Percentiles rank a stretch among this genome's conserved stretches.
Evolutionary conservation across 1,140 invertebrate species (phyloP).

Genomic region (Sinella curviseta): DNA sequence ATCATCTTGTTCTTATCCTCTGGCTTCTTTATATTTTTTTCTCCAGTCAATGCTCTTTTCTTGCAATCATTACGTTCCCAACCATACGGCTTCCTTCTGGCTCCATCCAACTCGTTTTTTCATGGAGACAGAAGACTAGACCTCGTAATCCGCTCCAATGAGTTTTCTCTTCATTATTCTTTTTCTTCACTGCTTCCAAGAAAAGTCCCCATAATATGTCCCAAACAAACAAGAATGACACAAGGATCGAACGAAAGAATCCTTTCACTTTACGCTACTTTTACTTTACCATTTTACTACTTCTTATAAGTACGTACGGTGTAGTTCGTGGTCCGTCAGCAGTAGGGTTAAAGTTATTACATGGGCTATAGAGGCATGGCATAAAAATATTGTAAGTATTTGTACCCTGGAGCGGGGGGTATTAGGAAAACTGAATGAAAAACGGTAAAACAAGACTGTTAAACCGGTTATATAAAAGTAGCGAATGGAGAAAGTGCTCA

Average conservation of each 20-base stretch:
- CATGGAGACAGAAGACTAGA: no score
- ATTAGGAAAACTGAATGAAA: background rate
- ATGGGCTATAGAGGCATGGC: no score
- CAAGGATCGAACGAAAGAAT: background rate
- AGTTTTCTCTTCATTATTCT: background rate
- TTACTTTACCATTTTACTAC: no score
- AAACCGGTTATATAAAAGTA: no score
- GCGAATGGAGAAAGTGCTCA: no score
- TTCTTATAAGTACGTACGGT: no score
- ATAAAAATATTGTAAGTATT: background rate
- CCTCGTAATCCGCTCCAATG: background rate
- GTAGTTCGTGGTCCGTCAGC: no score
- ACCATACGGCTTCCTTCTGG: background rate
- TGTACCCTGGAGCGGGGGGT: background rate
- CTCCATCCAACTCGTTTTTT: background rate
- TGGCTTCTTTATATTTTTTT: background rate
- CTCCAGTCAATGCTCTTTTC: background rate
- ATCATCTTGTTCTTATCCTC: no score
- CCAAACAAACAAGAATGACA: no score
- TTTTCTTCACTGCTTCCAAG: background rate
- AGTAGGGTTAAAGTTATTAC: no score
- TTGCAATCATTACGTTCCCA: background rate
- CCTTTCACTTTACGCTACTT: background rate
- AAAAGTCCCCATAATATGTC: no score
- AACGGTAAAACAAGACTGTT: background rate